These are phyloP conservation scores for Callyntrura guangdongensis DNA, from an alignment of 2,888 invertebrate genomes.

Conservation along the genomic window DNA sequence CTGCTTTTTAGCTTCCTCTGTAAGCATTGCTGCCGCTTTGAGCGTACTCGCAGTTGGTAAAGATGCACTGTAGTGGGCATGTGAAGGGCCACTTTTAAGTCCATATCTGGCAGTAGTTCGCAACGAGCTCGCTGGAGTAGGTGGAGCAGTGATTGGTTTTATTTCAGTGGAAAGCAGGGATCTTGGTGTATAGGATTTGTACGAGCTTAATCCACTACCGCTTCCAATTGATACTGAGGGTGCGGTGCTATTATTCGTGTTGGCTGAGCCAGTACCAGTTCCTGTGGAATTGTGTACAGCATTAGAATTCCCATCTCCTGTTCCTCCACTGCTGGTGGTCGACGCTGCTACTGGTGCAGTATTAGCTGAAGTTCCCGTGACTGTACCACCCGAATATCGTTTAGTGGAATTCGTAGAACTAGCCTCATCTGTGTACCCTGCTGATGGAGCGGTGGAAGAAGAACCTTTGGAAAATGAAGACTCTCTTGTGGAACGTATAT, in stretches of 20 bases:
- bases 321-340: background rate
- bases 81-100: conserved; percentile 80
- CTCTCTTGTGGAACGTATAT: conserved; percentile 53
- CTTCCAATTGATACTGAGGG: conserved; percentile 42
- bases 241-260: background rate
- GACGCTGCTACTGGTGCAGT: conserved; percentile 10
- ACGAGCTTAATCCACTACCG: conserved; percentile 62
- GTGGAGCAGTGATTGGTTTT: conserved; percentile 69
- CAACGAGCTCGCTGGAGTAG: conserved; percentile 81
- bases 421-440: conserved; percentile 51
- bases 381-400: conserved; percentile 44
- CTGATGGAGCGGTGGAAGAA: conserved; percentile 22
- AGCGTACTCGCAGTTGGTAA: conserved; percentile 77
- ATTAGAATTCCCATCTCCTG: conserved; percentile 18
- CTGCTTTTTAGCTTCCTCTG: conserved; percentile 79
- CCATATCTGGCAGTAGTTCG: conserved; percentile 82
- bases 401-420: conserved; percentile 37
- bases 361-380: background rate
- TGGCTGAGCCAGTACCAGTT: background rate
- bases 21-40: conserved; percentile 67
- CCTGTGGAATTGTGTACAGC: conserved; percentile 1
- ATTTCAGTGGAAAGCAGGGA: conserved; percentile 51
- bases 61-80: conserved; percentile 81
- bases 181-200: conserved; percentile 63
- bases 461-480: conserved; percentile 50